phyloP scores from a whole-genome alignment of 2,797 vertebrate genomes.

The Margarornis squamiger region DNA sequence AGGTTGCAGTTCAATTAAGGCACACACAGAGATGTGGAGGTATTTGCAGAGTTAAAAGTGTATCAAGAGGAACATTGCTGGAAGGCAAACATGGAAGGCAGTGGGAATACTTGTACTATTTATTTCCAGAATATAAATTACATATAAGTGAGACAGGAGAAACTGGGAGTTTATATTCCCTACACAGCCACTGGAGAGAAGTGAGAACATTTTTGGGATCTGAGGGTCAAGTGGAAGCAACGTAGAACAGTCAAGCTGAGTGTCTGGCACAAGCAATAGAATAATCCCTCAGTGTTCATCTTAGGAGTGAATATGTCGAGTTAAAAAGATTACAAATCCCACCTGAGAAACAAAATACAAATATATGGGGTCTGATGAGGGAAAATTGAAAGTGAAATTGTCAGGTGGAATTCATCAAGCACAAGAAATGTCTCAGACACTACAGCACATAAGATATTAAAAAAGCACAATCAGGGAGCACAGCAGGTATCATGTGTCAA shows the following conservation, averaged over 20 bases:
- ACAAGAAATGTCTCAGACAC: background rate
- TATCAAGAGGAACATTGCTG: background rate
- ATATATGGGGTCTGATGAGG: background rate
- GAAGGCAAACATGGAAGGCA: background rate
- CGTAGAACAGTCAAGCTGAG: background rate
- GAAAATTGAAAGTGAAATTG: background rate
- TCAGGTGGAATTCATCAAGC: background rate
- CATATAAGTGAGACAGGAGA: background rate
- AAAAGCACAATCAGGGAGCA: background rate
- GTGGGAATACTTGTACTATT: background rate
- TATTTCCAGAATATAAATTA: background rate
- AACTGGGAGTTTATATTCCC: background rate
- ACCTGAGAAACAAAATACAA: background rate
- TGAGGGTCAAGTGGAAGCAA: background rate
- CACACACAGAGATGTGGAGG: background rate
- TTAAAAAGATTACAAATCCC: background rate
- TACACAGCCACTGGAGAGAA: background rate
- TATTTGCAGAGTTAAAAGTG: background rate
- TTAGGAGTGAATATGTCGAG: background rate
- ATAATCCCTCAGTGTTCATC: background rate
- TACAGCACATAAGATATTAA: fast-evolving
- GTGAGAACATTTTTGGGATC: background rate
- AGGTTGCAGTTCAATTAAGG: background rate
- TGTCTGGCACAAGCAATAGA: background rate
- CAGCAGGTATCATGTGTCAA: background rate